Evolutionary conservation across 2,113 vertebrate species (phyloP), one percentile per base, ranked within the genome.

Genomic region (Mormyrus lacerda): DNA sequence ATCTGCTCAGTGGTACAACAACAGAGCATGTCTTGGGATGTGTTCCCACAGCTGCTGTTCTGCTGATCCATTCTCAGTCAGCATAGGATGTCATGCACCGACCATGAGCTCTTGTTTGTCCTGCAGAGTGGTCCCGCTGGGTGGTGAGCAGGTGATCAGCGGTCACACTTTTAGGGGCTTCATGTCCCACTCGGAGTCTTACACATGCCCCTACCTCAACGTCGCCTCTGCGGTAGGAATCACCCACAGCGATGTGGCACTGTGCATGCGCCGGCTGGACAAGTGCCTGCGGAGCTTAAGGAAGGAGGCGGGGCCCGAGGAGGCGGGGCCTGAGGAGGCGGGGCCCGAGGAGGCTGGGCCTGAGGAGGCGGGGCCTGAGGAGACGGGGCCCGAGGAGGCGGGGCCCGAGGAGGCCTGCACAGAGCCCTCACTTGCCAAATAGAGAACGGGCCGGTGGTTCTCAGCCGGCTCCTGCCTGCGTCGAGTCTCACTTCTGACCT

Each of bases 191-290:
- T 58, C 96, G 0, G 96, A 97, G 82, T 90, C 92, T 6, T 99
- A 99, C 92, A 96, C 95, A 0, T 97, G 97, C 51, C 97, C 98
- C 48, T 99, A 99, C 94, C 97, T 99, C 92, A 99, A 99, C 39
- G 97, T 97, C 1, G 98, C 98, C 11, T 97, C 98, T 0, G 97
- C 98, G 89, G 95, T 99, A 21, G 98, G 98, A 90, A 97, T 99
- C 94, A 96, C 96, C 91, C 96, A 92, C 1, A 95, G 97, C 87
- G 98, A 99, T n/a, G 97, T 99, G 89, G 95, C 96, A 4, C 90
- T 97, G 61, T 99, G 98, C 93, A 91, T 98, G 35, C 99, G 97
- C 93, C 97, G 97, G 91, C 97, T 99, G 0, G 97, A 98, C 91
- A 99, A 97, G 90, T 98, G 98, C 93, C 95, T 99, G 91, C 97